Evolutionary conservation across 1,140 invertebrate genomes (phyloP).

Genomic region (Phymorhynchus buccinoides): DNA sequence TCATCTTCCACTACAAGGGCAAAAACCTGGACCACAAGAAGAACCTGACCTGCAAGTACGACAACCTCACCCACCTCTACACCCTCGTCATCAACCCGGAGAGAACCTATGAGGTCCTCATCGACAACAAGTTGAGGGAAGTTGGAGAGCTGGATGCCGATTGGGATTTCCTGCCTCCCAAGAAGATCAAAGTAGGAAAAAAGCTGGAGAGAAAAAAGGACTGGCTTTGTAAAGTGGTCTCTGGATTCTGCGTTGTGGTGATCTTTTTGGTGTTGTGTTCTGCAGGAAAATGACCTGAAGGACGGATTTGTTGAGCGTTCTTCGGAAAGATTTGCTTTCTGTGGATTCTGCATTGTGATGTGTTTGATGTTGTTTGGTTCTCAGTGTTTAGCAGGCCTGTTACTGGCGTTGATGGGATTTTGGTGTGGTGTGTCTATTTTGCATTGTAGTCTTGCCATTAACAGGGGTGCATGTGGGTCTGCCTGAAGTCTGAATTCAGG

Average conservation of each 20-base stretch:
- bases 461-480: too few species aligned
- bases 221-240: background rate
- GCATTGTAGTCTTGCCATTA: too few species aligned
- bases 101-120: constrained; percentile 95
- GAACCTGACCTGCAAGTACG: constrained; percentile 91
- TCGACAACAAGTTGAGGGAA: constrained; percentile 97
- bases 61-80: constrained; percentile 97
- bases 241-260: background rate
- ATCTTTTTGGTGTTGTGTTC: background rate
- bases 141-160: constrained; percentile 93
- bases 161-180: constrained; percentile 74
- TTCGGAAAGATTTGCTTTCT: too few species aligned
- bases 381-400: too few species aligned
- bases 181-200: constrained; percentile 69
- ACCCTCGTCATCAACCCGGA: constrained; percentile 95
- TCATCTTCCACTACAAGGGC: constrained; percentile 99
- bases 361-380: too few species aligned
- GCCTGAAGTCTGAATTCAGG: too few species aligned
- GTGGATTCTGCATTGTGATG: too few species aligned
- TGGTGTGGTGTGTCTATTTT: too few species aligned
- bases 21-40: constrained; percentile 90
- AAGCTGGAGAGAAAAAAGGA: background rate
- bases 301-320: too few species aligned
- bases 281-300: too few species aligned
- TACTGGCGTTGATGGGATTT: too few species aligned